Evolutionary conservation across 1,140 invertebrate species (phyloP).

Genomic region (Bactericera cockerelli): DNA sequence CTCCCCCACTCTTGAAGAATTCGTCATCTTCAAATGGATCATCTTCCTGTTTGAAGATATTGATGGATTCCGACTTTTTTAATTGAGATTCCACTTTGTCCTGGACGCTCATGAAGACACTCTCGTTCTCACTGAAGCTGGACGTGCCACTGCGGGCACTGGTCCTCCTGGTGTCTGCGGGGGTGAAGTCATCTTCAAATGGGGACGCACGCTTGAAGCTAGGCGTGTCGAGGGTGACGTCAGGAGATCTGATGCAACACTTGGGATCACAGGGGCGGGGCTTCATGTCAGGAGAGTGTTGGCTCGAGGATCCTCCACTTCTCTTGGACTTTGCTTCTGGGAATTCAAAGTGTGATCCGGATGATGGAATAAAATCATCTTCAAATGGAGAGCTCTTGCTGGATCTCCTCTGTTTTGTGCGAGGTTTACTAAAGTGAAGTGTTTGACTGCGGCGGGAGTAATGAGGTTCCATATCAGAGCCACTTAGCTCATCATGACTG

Average conservation of each 20-base stretch:
- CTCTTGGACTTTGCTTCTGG: not conserved
- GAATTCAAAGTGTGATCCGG: constrained; percentile 16
- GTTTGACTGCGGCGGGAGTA: constrained; percentile 17
- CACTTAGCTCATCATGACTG: constrained; percentile 27
- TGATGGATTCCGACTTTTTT: constrained; percentile 67
- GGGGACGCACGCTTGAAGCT: constrained; percentile 36
- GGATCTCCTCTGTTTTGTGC: constrained; percentile 17
- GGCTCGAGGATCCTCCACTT: not conserved
- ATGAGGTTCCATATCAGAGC: constrained; percentile 19
- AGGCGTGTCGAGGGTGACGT: constrained; percentile 10
- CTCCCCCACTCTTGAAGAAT: constrained; percentile 41
- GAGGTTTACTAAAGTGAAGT: constrained; percentile 15
- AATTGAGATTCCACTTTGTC: constrained; percentile 23
- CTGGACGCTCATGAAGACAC: constrained; percentile 17
- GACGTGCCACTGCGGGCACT: constrained; percentile 25
- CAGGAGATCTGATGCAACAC: not conserved
- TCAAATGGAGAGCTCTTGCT: constrained; percentile 46
- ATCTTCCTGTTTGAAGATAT: constrained; percentile 61
- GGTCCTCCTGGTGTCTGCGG: constrained; percentile 29
- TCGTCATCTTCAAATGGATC: constrained; percentile 78
- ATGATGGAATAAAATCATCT: constrained; percentile 42
- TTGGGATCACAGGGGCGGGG: not conserved
- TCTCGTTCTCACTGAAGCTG: constrained; percentile 23
- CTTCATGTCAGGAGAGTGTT: constrained; percentile 15
- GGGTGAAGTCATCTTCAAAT: constrained; percentile 57